Conservation (phyloP, 2,888 invertebrate species). For the Isotomurus palustris region DNA sequence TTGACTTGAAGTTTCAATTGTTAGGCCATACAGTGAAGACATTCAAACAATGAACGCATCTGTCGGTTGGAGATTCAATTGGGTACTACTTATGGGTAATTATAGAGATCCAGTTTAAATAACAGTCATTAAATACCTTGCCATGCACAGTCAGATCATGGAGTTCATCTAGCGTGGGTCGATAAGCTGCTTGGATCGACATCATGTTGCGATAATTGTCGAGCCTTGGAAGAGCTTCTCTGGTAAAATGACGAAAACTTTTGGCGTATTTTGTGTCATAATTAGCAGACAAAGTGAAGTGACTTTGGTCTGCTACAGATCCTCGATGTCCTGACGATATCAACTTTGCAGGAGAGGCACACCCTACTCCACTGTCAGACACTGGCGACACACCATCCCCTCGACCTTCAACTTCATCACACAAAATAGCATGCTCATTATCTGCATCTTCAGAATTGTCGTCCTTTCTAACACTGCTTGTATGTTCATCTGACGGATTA, state of each 20-base stretch:
- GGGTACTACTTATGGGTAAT: background rate
- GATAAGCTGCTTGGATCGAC: constrained; percentile 78
- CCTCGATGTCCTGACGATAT: constrained; percentile 24
- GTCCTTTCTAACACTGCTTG: background rate
- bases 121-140: constrained; percentile 59
- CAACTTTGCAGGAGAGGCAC: constrained; percentile 34
- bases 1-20: too few species aligned
- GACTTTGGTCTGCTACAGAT: constrained; percentile 19
- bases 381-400: constrained; percentile 9
- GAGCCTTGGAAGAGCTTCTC: constrained; percentile 78
- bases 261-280: constrained; percentile 69
- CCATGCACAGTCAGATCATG: constrained; percentile 75
- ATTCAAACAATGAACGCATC: too few species aligned
- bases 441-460: background rate
- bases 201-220: constrained; percentile 86
- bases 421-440: background rate
- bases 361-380: constrained; percentile 15
- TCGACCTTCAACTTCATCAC: constrained; percentile 9
- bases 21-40: background rate
- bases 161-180: constrained; percentile 82
- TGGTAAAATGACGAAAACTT: constrained; percentile 78
- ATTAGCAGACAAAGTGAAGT: constrained; percentile 15
- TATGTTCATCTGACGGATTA: background rate
- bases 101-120: background rate
- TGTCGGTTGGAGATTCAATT: background rate